Percentiles rank a stretch among this genome's conserved stretches.
Evolutionary conservation across 1,140 invertebrate species (phyloP).

Genomic region (Oscheius sp.): DNA sequence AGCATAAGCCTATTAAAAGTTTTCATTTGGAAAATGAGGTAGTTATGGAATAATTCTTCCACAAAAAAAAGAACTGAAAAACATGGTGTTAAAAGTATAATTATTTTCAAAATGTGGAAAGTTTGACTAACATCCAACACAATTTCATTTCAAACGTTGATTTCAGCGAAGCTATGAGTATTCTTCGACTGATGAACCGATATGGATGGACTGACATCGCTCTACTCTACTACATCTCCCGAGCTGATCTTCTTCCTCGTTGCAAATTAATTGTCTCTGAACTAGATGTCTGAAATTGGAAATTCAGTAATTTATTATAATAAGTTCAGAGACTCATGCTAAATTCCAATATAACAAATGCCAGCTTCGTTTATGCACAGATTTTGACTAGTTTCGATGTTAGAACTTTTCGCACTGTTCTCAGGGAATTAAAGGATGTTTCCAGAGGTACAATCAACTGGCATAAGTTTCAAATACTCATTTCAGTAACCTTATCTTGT

Average conservation of each 20-base stretch:
- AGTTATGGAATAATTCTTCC: too few relatives aligned
- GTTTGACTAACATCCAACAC: too few relatives aligned
- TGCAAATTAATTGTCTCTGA: constrained; percentile 32
- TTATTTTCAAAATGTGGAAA: too few relatives aligned
- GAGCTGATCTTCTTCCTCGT: constrained; percentile 30
- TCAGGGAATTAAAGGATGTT: constrained; percentile 31
- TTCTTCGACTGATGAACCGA: constrained; percentile 28
- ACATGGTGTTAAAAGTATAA: too few relatives aligned
- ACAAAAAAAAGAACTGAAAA: too few relatives aligned
- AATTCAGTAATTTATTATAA: background rate
- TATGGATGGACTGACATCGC: constrained; percentile 38
- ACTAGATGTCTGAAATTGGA: constrained; percentile 22
- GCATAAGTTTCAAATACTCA: background rate
- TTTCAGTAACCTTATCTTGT: constrained; percentile 40
- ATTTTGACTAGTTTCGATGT: constrained; percentile 27
- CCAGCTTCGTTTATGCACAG: constrained; percentile 11
- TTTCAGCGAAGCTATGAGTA: constrained; percentile 30
- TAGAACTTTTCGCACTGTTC: constrained; percentile 4
- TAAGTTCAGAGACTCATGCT: background rate
- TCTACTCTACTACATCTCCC: constrained; percentile 30
- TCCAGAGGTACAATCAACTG: background rate
- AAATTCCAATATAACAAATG: background rate
- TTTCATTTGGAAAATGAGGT: too few relatives aligned
- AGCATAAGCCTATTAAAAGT: too few relatives aligned
- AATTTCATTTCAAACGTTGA: too few relatives aligned